Conservation (phyloP, 2,888 invertebrate species). For the Mechanitis messenoides region DNA sequence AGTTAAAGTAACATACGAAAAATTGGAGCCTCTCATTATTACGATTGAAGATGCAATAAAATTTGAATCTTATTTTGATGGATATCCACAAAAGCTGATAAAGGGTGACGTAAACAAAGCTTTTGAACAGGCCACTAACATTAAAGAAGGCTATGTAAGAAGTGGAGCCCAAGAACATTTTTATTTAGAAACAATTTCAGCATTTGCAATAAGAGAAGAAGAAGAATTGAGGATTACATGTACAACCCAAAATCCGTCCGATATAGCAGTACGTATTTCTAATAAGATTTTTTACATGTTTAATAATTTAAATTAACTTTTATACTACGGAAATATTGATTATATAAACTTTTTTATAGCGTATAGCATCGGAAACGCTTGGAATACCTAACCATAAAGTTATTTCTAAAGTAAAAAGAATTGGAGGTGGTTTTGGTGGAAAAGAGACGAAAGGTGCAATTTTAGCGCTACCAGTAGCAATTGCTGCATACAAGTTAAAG, state of each 20-base stretch:
- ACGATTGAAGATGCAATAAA: constrained; percentile 92
- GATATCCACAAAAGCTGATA: constrained; percentile 70
- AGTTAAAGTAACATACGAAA: constrained; percentile 87
- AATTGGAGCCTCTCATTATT: constrained; percentile 84
- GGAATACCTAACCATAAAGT: constrained; percentile 81
- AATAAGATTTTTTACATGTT: neutral
- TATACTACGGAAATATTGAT: no score
- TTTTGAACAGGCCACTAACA: constrained; percentile 79
- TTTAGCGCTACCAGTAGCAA: constrained; percentile 80
- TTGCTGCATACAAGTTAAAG: constrained; percentile 84
- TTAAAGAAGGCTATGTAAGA: constrained; percentile 81
- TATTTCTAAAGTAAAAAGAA: constrained; percentile 82
- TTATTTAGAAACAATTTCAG: constrained; percentile 87
- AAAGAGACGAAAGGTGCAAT: constrained; percentile 83
- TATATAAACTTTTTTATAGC: constrained; percentile 56
- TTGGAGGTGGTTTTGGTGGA: constrained; percentile 94
- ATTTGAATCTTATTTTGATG: constrained; percentile 79
- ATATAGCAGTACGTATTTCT: constrained; percentile 75
- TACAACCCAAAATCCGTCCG: constrained; percentile 88
- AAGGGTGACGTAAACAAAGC: constrained; percentile 82
- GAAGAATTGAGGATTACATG: constrained; percentile 90
- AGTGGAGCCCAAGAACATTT: constrained; percentile 93
- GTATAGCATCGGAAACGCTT: constrained; percentile 78
- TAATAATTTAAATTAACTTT: no score
- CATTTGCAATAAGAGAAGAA: constrained; percentile 81